A percentile compares a stretch with the other conserved stretches of the same genome.
These are phyloP conservation scores for Cyprinodon variegatus DNA, from an alignment of 2,113 vertebrate genomes.

Conservation along the genomic window DNA sequence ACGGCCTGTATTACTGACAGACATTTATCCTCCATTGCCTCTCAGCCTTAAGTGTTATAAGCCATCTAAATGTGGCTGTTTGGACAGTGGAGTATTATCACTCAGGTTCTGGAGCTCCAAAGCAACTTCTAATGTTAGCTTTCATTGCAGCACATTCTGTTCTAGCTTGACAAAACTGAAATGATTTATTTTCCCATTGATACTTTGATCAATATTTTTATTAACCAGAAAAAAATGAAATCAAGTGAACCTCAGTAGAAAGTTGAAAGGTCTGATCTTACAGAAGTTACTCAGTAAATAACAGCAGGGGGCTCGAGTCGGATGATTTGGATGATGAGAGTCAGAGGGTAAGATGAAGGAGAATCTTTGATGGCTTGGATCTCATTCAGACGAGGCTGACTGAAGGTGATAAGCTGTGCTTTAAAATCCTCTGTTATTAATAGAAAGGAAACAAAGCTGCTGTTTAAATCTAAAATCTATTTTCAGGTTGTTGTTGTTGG, in stretches of 20 bases:
- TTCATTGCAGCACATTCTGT: not conserved
- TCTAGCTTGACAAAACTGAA: not conserved
- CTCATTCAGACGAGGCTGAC: not conserved
- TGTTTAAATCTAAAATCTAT: too few species aligned
- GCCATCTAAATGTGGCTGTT: not conserved
- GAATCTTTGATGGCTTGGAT: not conserved
- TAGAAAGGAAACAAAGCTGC: too few species aligned
- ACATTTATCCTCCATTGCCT: not conserved
- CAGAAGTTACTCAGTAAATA: not conserved
- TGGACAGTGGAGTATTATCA: not conserved
- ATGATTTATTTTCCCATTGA: not conserved
- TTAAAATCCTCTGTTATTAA: too few species aligned
- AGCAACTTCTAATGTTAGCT: not conserved
- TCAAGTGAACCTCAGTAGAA: not conserved
- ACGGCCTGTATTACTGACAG: not conserved
- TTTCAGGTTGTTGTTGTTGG: too few species aligned
- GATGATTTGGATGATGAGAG: not conserved
- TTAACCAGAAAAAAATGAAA: not conserved
- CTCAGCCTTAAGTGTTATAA: not conserved
- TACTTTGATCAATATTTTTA: not conserved
- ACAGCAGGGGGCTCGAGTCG: too few species aligned
- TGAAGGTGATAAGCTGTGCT: not conserved
- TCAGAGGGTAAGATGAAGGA: not conserved
- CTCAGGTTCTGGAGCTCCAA: not conserved
- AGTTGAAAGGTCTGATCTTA: not conserved